Evolutionary conservation across 2,113 vertebrate genomes (phyloP).

Genomic region (Barnardius zonarius): DNA sequence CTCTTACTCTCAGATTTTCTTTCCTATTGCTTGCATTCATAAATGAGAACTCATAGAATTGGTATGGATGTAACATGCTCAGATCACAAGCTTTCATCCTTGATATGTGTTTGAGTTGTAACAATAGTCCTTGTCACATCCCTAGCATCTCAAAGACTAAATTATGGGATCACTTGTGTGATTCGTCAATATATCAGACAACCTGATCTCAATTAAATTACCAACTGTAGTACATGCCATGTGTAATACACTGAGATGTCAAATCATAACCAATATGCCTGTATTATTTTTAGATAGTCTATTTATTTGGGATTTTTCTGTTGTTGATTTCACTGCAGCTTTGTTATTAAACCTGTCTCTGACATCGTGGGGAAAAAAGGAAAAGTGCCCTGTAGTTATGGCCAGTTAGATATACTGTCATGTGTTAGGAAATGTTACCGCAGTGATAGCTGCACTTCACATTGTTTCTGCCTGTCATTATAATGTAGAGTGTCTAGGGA

Average conservation of each 20-base stretch:
- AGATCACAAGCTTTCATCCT: neutral
- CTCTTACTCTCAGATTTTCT: neutral
- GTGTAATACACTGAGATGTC: neutral
- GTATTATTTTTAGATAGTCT: neutral
- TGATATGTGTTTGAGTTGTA: neutral
- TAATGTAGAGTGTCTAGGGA: neutral
- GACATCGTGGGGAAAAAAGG: neutral
- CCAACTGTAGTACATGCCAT: neutral
- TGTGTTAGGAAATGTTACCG: neutral
- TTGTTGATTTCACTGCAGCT: neutral
- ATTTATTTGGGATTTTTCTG: neutral
- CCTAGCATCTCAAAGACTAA: neutral
- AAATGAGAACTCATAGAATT: neutral
- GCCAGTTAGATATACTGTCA: neutral
- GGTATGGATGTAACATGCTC: neutral
- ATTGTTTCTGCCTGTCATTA: neutral
- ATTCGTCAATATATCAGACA: neutral
- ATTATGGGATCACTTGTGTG: neutral
- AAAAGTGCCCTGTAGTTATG: neutral
- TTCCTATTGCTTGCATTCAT: neutral
- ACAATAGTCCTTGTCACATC: neutral
- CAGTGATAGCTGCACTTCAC: neutral
- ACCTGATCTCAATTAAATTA: neutral
- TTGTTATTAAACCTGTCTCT: neutral
- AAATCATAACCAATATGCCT: neutral